Evolutionary conservation across 2,113 vertebrate genomes (phyloP), one percentile per base, ranked within the genome.

Genomic region (Plecturocebus donacophilus): DNA sequence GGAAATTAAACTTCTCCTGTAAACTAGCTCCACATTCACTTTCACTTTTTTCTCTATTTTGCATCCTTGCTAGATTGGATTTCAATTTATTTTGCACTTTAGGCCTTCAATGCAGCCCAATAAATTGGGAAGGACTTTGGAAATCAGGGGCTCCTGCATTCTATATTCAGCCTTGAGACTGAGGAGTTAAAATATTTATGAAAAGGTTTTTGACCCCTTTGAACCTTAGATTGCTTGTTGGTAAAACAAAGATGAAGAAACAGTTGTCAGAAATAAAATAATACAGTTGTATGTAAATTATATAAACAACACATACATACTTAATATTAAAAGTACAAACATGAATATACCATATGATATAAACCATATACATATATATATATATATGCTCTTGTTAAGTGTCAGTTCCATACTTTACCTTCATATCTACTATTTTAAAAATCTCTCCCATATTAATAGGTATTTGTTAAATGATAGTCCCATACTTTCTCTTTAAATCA

Each of bases 31-130:
- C 20, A 87, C 68, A 71, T 83, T 92, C 0, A 27, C 9, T 87
- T 54, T 79, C 32, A 35, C 16, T 81, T 83, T 16, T 87, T 86
- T 87, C 0, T 76, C 68, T 83, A 66, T 35, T 83, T 83, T 56
- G 19, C 2, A 45, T 85, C 40, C 66, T 90, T 91, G 20, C 12
- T 79, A 83, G 47, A 84, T 90, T 58, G n/a, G 42, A 81, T 73
- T 73, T 82, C 13, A 77, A 20, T 73, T 64, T 95, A 12, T 95
- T 92, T 96, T 87, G 12, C 86, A 91, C 11, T 81, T 71, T 90
- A 45, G 61, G 45, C 35, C 25, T 87, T 93, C 25, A 66, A 20
- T 35, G 10, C 6, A 56, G 32, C 20, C 9, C 17, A 87, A 12
- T 64, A 83, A 71, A 77, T 90, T 87, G 32, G 10, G 32, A 80